Conservation (phyloP, 2,888 invertebrate genomes). For the Alitta virens region DNA sequence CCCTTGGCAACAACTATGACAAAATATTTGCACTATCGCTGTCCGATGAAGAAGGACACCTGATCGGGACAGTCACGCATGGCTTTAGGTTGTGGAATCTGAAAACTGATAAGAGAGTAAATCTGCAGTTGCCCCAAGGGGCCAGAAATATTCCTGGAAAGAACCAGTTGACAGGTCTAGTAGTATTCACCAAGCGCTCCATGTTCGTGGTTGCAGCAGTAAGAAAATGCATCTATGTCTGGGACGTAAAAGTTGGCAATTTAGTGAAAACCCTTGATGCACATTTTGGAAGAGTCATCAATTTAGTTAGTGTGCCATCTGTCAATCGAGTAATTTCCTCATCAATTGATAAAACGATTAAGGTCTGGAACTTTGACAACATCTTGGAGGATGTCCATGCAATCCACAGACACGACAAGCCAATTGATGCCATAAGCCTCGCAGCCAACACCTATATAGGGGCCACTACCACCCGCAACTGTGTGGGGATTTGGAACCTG, state of each 20-base stretch:
- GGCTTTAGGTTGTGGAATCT: conserved; percentile 58
- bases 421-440: conserved; percentile 78
- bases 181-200: conserved; percentile 85
- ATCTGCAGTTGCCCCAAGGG: conserved; percentile 60
- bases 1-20: conserved; percentile 48
- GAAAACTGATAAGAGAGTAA: conserved; percentile 41
- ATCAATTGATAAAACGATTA: conserved; percentile 94
- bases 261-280: conserved; percentile 91
- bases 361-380: conserved; percentile 99
- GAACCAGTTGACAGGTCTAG: conserved; percentile 85
- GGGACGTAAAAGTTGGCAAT: conserved; percentile 72
- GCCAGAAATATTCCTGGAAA: conserved; percentile 90
- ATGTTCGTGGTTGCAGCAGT: conserved; percentile 95
- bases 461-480: conserved; percentile 86
- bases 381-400: conserved; percentile 96
- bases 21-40: conserved; percentile 65
- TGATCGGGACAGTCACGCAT: conserved; percentile 66
- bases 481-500: conserved; percentile 93
- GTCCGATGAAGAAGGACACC: conserved; percentile 75
- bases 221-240: conserved; percentile 88
- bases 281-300: conserved; percentile 94
- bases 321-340: conserved; percentile 77
- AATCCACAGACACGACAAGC: conserved; percentile 77
- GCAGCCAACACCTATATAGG: conserved; percentile 74
- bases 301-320: conserved; percentile 79